Evolutionary conservation across 2,113 vertebrate species (phyloP).

Genomic region (Stictonetta naevosa): DNA sequence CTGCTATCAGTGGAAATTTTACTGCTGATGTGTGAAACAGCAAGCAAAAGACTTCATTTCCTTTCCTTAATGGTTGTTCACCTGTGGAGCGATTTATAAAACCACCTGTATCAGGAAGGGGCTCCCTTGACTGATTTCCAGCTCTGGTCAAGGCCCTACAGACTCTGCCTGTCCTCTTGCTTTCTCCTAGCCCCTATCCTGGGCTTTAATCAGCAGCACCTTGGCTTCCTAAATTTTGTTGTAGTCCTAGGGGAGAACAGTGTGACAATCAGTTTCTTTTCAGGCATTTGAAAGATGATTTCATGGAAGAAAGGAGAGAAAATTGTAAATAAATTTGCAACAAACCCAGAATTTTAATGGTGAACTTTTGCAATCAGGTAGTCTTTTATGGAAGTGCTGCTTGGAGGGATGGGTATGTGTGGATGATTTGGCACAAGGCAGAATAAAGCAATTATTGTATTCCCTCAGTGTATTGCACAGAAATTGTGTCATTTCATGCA

Average conservation of each 20-base stretch:
- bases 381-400: neutral
- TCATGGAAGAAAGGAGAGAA: neutral
- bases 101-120: neutral
- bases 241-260: neutral
- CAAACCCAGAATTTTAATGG: neutral
- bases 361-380: neutral
- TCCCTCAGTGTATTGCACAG: slow-evolving; percentile 5
- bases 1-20: neutral
- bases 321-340: neutral
- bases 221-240: neutral
- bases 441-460: slow-evolving; percentile 34
- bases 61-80: neutral
- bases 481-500: slow-evolving; percentile 53
- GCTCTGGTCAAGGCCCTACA: neutral
- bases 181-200: neutral
- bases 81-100: neutral
- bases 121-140: neutral
- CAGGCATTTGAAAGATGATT: neutral
- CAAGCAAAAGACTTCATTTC: neutral
- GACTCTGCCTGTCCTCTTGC: accelerated
- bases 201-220: neutral
- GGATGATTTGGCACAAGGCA: slow-evolving; percentile 2
- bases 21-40: neutral
- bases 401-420: neutral
- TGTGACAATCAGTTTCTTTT: neutral